Base-by-base conservation (phyloP, 2,888 invertebrate genomes). In the Morinoia aosen region DNA sequence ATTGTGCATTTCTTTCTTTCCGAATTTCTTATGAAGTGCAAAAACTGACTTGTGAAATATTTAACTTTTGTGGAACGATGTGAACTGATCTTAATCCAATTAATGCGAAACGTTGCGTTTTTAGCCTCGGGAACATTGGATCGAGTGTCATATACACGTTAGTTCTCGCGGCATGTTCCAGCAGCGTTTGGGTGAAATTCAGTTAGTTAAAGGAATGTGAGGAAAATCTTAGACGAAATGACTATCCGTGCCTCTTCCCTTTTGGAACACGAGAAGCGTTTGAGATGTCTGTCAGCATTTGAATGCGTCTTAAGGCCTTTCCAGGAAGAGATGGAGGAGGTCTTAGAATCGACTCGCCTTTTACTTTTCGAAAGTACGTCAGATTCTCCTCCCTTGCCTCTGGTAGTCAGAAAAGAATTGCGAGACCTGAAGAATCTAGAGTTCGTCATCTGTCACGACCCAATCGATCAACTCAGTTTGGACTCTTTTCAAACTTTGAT, bases 381-480 rank as follows among this genome's bases (percentile, higher is more conserved):
- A 33, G 93, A 56, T 12, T 57, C 58, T 16, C 56, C 93, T 61
- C 56, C 95, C 40, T 14, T 25, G 58, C 95, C 95, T 1, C 57
- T 64, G 40, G 58, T 11, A 5, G 10, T 95, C 61, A 64, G 12
- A 19, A 95, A 95, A 61, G 16, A 56, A 16, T 39, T 95, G 10
- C n/a, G 64, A 0, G 40, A 40, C 14, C 48, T 95, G 40, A 95
- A 61, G 19, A 58, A 95, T 39, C n/a, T 95, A 11, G 40, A 64
- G 39, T 95, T n/a, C 64, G 48, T 64, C 58, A 95, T 95, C 40
- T 95, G 95, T 48, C 95, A 61, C 40, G 93, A n/a, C 39, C 90
- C 90, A 7, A 33, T 90, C 48, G n/a, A 93, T 4, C 57, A 57
- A 19, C n/a, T 57, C 0, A 57, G 57, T 57, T 33, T 93, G 57